Base-by-base conservation (phyloP, 2,888 invertebrate species). In the Aethes cnicana region DNA sequence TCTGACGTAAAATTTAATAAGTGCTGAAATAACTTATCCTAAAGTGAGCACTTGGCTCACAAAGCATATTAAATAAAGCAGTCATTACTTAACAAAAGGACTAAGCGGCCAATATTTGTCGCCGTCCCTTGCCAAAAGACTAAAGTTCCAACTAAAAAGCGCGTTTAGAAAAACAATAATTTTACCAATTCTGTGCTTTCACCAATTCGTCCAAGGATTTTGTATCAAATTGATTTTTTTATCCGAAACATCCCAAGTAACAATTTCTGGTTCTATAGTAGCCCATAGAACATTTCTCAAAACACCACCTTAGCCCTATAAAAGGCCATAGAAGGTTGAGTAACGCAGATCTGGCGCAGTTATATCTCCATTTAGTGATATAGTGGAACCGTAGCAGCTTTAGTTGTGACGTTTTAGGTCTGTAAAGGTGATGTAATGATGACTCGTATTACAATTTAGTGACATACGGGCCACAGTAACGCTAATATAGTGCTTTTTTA, bases 191-290 rank as follows among this genome's bases (percentile, higher is more conserved):
- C 0, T 8, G 16, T 30, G 4, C 8, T n/a, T n/a, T n/a, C n/a
- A n/a, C n/a, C n/a, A n/a, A n/a, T n/a, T n/a, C 16, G 37, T 14
- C 21, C 18, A n/a, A 20, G 28, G 30, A 21, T 16, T 43, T 21
- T 8, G 18, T 43, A 21, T 21, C 9, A 32, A 43, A 43, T 43
- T 21, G 30, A 43, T 43, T 21, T 42, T 21, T 43, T 21, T 43
- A 20, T 9, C 42, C 42, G 16, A 26, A 46, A 26, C 26, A 26
- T 46, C 14, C 26, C 33, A 14, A n/a, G n/a, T n/a, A n/a, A n/a
- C n/a, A n/a, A n/a, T n/a, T n/a, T n/a, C n/a, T n/a, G n/a, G n/a
- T n/a, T n/a, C n/a, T n/a, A n/a, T n/a, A n/a, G n/a, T n/a, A n/a
- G n/a, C n/a, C n/a, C n/a, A n/a, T n/a, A n/a, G n/a, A n/a, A n/a